These are phyloP conservation scores for Novumbra hubbsi DNA, from an alignment of 2,797 vertebrate species.

Conservation along the genomic window DNA sequence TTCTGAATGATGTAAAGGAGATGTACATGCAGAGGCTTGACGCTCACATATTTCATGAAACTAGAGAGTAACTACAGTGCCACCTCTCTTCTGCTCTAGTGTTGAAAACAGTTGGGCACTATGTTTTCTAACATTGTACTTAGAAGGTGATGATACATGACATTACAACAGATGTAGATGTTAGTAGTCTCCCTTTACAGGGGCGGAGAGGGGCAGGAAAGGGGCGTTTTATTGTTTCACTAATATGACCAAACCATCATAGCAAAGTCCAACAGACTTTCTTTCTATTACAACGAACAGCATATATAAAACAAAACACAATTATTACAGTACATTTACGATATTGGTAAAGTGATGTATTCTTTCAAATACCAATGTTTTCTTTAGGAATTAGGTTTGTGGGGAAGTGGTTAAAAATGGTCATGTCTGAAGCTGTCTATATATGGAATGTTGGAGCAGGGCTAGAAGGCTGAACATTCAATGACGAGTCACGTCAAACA, in stretches of 20 bases:
- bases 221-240: background rate
- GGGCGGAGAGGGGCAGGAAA: background rate
- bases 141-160: background rate
- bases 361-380: background rate
- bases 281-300: background rate
- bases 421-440: background rate
- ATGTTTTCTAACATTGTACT: background rate
- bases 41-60: slow-evolving; percentile 4
- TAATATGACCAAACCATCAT: background rate
- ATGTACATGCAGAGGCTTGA: slow-evolving; percentile 3
- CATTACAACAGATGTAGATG: background rate
- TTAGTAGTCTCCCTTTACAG: background rate
- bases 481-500: background rate
- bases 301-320: background rate
- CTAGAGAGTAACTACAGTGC: background rate
- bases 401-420: background rate
- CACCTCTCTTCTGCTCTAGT: background rate
- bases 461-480: background rate
- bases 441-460: background rate
- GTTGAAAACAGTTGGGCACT: background rate
- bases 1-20: slow-evolving; percentile 1
- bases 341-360: background rate
- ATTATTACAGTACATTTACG: background rate
- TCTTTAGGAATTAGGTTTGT: background rate
- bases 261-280: background rate